Percentiles rank a stretch among this genome's conserved stretches.
These are phyloP conservation scores for Pampusana beccarii DNA, from an alignment of 2,113 vertebrate species.

Conservation along the genomic window DNA sequence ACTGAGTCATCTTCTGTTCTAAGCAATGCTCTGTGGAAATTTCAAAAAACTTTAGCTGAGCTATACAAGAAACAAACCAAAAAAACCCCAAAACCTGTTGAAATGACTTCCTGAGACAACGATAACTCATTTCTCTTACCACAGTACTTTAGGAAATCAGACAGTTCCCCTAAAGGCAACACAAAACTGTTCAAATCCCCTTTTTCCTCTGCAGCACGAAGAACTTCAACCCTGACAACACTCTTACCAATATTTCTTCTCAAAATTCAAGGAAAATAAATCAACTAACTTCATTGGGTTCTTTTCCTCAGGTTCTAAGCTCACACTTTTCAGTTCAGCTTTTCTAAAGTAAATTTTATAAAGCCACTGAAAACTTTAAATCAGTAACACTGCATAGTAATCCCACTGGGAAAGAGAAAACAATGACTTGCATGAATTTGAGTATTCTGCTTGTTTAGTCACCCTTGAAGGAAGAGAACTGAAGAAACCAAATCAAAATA, in stretches of 20 bases:
- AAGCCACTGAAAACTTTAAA: neutral
- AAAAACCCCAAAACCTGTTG: neutral
- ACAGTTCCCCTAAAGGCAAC: neutral
- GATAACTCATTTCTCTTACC: conserved; percentile 30
- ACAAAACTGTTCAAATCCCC: neutral
- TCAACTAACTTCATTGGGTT: conserved; percentile 17
- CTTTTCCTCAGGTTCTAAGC: conserved; percentile 21
- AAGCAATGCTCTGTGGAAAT: conserved; percentile 21
- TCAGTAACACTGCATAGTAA: neutral
- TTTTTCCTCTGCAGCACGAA: neutral
- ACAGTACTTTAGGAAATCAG: neutral
- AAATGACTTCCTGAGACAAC: neutral
- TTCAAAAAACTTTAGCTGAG: conserved; percentile 38
- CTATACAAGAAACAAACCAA: neutral
- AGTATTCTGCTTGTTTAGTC: neutral
- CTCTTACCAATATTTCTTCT: neutral
- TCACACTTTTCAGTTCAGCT: neutral
- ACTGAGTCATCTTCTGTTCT: conserved; percentile 27
- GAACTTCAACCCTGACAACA: neutral
- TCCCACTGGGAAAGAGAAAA: neutral
- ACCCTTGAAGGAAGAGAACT: neutral
- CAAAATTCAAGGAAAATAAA: neutral
- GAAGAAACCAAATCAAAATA: neutral
- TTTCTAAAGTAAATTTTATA: neutral
- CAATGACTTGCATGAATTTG: neutral